phyloP scores from a whole-genome alignment of 92 coral and sea anemone species.

The Palythoa heliodiscus region DNA sequence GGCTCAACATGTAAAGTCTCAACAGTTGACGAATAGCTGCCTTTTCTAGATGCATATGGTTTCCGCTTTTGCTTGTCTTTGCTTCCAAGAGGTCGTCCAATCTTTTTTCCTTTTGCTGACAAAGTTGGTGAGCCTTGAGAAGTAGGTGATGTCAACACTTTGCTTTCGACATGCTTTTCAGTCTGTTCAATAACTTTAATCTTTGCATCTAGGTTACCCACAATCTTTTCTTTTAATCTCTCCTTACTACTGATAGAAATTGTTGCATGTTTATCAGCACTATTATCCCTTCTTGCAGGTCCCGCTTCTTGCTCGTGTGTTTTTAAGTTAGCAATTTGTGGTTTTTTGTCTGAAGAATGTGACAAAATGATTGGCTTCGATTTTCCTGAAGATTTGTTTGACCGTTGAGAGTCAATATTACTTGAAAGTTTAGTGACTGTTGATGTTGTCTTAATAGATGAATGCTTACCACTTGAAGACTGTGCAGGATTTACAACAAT shows the following conservation, averaged over 20 bases:
- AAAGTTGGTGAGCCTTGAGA: constrained; percentile 26
- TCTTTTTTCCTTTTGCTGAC: constrained; percentile 47
- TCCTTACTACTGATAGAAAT: constrained; percentile 29
- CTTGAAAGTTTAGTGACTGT: constrained; percentile 35
- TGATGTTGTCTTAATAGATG: constrained; percentile 13
- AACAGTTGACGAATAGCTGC: neutral
- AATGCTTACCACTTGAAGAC: constrained; percentile 15
- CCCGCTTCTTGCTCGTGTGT: constrained; percentile 9
- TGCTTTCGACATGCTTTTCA: constrained; percentile 31
- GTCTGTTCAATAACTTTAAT: constrained; percentile 24
- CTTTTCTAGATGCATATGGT: constrained; percentile 47
- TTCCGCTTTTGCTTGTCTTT: constrained; percentile 85
- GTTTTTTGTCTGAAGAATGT: constrained; percentile 30
- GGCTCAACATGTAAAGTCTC: neutral
- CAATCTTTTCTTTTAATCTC: constrained; percentile 35
- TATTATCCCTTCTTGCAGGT: neutral
- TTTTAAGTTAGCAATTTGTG: constrained; percentile 7
- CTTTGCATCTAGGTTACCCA: constrained; percentile 33
- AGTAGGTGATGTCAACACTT: constrained; percentile 7
- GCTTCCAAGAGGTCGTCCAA: constrained; percentile 84
- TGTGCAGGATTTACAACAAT: constrained; percentile 60
- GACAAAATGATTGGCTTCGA: constrained; percentile 29
- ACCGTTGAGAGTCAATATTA: constrained; percentile 7
- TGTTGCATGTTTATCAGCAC: neutral
- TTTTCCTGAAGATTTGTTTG: neutral